Base-by-base conservation (phyloP, 1,140 invertebrate genomes). In the Arion vulgaris region DNA sequence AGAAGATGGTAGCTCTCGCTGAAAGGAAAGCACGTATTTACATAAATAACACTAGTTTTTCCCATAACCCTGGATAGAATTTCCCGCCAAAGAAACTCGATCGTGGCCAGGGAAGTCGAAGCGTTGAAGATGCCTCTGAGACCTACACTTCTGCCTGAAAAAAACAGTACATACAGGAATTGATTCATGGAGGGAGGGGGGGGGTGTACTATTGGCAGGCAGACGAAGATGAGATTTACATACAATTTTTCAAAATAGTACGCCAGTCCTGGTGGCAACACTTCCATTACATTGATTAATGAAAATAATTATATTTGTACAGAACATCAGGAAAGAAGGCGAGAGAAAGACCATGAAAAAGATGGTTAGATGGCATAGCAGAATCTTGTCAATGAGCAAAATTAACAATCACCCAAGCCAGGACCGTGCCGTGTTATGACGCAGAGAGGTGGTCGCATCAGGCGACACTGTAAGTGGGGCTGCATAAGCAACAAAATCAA, bases 1-100 rank as follows among this genome's bases (percentile, higher is more conserved):
- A 57, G 51, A 57, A 57, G 51, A 11, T 1, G 9, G 5, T 4
- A 57, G 51, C 26, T 57, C 19, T 57, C 51, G 5, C 51, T 57
- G 5, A 19, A 57, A 57, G 51, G 51, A 57, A 57, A 19, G 17
- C 51, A 57, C 51, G 51, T 57, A 57, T 57, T 57, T 57, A 57
- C 51, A 57, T 57, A 57, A 57, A 57, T 23, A 57, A 57, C 51
- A 57, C 51, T 57, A 26, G 51, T 57, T 57, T 57, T 57, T 57
- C 51, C 51, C 51, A 17, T 23, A 57, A 57, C 15, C 51, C 23
- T 23, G 51, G 15, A 15, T 57, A 15, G 4, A 57, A 57, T 57
- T 57, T 57, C 51, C 23, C 51, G 26, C 51, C 17, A 57, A 23
- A 9, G 51, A 15, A 57, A 57, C 26, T 19, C 19, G 51, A 57